These are phyloP conservation scores for Drosophila fungiperda DNA, from an alignment of 2,888 invertebrate genomes.

Conservation along the genomic window DNA sequence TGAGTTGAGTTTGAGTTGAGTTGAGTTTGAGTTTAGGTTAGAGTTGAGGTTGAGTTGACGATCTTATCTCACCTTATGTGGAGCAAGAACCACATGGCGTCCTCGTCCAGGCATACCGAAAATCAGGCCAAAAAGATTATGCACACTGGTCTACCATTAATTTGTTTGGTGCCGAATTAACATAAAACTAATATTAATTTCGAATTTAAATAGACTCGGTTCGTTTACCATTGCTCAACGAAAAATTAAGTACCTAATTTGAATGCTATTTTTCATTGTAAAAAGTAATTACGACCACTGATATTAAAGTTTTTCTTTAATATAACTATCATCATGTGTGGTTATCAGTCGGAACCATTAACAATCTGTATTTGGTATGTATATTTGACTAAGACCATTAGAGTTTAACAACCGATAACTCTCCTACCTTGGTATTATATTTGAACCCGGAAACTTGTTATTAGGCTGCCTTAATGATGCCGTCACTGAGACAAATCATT, in stretches of 20 bases:
- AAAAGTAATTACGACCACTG: not conserved
- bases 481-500: slow-evolving; percentile 5
- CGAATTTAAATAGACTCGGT: not conserved
- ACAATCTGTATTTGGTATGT: not conserved
- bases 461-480: slow-evolving; percentile 1
- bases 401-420: slow-evolving; percentile 4
- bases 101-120: slow-evolving; percentile 37
- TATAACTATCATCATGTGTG: not conserved
- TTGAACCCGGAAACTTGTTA: slow-evolving; percentile 4
- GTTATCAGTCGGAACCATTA: slow-evolving; percentile 10
- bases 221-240: not conserved
- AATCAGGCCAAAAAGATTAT: slow-evolving; percentile 35
- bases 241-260: not conserved
- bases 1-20: not conserved
- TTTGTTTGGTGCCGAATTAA: not conserved
- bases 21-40: slow-evolving; percentile 6
- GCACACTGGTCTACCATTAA: slow-evolving; percentile 37
- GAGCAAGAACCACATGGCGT: slow-evolving; percentile 26
- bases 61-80: slow-evolving; percentile 37
- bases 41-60: slow-evolving; percentile 11
- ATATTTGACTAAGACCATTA: not conserved
- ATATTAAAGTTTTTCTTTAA: not conserved
- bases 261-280: not conserved
- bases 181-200: not conserved
- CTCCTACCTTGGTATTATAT: not conserved